phyloP scores from a whole-genome alignment of 2,113 vertebrate species.

The Merops nubicus region DNA sequence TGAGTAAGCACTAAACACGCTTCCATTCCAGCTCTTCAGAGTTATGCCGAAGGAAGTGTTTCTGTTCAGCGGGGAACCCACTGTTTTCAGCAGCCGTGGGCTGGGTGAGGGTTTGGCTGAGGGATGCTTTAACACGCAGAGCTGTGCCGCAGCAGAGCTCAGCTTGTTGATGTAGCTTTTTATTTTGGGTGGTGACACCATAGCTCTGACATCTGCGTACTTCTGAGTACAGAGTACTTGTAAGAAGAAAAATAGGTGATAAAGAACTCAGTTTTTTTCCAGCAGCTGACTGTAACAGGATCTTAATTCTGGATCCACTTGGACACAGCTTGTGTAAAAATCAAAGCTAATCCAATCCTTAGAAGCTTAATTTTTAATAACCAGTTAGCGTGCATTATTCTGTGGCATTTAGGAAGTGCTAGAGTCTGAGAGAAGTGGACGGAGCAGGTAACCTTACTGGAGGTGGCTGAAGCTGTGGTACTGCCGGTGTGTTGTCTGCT shows the following conservation, averaged over 20 bases:
- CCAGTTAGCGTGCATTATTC: rapidly evolving
- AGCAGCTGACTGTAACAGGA: neutral
- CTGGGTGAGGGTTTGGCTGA: neutral
- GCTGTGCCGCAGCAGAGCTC: neutral
- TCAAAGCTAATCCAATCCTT: neutral
- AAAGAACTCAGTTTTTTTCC: neutral
- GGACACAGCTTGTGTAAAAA: neutral
- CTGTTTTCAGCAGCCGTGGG: neutral
- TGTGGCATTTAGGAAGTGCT: neutral
- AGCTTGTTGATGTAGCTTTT: neutral
- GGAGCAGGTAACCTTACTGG: rapidly evolving
- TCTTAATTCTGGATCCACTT: neutral
- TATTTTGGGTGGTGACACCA: neutral
- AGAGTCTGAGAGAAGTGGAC: neutral
- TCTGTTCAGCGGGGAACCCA: rapidly evolving
- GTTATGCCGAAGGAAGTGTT: neutral
- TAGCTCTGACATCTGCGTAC: neutral
- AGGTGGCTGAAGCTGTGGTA: neutral
- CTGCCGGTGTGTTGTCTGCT: neutral
- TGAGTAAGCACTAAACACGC: neutral
- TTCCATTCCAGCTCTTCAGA: neutral
- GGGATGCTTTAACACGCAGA: neutral
- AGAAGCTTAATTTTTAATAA: neutral
- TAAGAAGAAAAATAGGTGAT: neutral
- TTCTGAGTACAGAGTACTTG: neutral